Percentiles rank a stretch among this genome's conserved stretches.
These are phyloP conservation scores for Sweltsa coloradensis DNA, from an alignment of 1,140 invertebrate genomes.

Conservation along the genomic window DNA sequence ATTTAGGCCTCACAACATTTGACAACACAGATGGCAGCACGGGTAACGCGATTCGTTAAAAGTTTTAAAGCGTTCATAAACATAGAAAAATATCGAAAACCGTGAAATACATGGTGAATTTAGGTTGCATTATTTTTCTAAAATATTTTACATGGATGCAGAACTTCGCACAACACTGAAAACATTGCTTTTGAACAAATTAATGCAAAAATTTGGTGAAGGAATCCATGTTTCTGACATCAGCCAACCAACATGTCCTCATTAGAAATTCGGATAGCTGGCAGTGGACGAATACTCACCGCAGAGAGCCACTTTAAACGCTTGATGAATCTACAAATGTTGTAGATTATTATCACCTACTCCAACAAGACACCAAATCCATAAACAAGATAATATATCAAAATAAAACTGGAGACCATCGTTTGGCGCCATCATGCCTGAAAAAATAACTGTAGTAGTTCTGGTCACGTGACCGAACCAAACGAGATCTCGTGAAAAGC, in stretches of 20 bases:
- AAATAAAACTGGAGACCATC: slow-evolving; percentile 33
- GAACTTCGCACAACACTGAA: no score
- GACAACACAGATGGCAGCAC: slow-evolving; percentile 52
- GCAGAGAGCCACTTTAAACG: slow-evolving; percentile 9
- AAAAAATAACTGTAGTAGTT: slow-evolving; percentile 39
- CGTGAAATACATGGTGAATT: no score
- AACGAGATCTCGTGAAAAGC: slow-evolving; percentile 24
- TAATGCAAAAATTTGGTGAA: slow-evolving; percentile 1
- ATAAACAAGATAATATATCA: slow-evolving; percentile 30
- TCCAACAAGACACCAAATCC: slow-evolving; percentile 15
- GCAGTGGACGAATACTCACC: slow-evolving; percentile 23
- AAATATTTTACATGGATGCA: no score
- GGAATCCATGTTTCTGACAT: slow-evolving; percentile 17
- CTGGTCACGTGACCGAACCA: slow-evolving; percentile 36
- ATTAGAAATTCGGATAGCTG: slow-evolving; percentile 33
- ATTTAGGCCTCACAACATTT: slow-evolving; percentile 48
- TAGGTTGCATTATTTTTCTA: no score
- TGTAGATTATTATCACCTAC: slow-evolving; percentile 10
- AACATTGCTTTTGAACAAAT: no score
- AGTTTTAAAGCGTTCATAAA: neutral
- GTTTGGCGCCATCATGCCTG: slow-evolving; percentile 46
- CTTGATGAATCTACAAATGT: slow-evolving; percentile 10
- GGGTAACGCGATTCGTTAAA: slow-evolving; percentile 13
- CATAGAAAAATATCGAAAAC: neutral
- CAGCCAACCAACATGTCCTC: slow-evolving; percentile 41